These are phyloP conservation scores for Nyctalus aviator DNA, from an alignment of 2,797 vertebrate species.

Conservation along the genomic window DNA sequence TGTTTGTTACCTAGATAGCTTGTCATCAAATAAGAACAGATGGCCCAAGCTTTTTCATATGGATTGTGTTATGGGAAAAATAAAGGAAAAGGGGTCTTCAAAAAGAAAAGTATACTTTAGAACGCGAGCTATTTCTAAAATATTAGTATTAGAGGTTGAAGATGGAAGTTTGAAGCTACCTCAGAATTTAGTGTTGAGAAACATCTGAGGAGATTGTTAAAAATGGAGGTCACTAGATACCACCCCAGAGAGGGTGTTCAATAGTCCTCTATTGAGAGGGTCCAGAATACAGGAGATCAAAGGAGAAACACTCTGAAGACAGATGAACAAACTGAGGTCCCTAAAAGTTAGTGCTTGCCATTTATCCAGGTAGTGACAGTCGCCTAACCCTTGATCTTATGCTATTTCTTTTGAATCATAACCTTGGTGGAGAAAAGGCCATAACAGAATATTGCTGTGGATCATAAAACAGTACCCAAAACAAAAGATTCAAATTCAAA, in stretches of 20 bases:
- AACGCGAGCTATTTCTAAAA: neutral
- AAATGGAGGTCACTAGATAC: neutral
- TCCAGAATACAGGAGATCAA: neutral
- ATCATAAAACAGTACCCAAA: neutral
- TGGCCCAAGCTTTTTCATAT: neutral
- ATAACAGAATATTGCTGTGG: neutral
- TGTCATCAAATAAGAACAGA: slow-evolving; percentile 11
- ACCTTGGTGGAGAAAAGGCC: neutral
- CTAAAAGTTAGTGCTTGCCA: neutral
- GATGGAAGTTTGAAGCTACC: neutral
- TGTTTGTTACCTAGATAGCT: neutral
- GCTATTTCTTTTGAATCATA: slow-evolving; percentile 41
- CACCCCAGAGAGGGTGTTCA: neutral
- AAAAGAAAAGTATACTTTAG: slow-evolving; percentile 13
- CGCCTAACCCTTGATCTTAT: neutral
- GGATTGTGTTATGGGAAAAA: neutral
- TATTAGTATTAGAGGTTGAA: neutral
- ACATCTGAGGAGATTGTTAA: neutral
- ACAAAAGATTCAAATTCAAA: neutral
- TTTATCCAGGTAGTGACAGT: neutral
- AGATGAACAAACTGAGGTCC: neutral
- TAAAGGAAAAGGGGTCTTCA: neutral
- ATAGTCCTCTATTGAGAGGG: neutral
- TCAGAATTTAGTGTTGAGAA: slow-evolving; percentile 29
- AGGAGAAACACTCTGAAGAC: slow-evolving; percentile 25